Evolutionary conservation across 2,797 vertebrate species (phyloP).

Genomic region (Sebastes trivittatus): DNA sequence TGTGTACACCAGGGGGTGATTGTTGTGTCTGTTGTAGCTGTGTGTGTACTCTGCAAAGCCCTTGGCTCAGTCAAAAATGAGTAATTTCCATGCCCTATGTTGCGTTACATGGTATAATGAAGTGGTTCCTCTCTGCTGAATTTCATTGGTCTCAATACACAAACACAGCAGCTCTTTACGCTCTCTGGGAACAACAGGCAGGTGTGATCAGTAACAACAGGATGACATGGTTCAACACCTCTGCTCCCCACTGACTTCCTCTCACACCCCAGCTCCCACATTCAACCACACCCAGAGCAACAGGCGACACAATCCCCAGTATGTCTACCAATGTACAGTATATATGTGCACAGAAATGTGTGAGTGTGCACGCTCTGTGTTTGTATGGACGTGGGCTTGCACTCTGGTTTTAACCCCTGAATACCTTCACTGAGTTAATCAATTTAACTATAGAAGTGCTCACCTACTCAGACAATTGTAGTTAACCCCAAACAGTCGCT

Average conservation of each 20-base stretch:
- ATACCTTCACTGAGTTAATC: conserved; percentile 59
- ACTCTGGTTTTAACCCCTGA: conserved; percentile 46
- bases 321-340: conserved; percentile 5
- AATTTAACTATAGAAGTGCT: conserved; percentile 39
- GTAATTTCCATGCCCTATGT: conserved; percentile 28
- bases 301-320: conserved; percentile 7
- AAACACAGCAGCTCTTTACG: conserved; percentile 48
- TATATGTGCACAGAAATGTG: neutral
- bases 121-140: conserved; percentile 27
- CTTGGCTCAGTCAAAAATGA: neutral
- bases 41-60: neutral
- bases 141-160: conserved; percentile 33
- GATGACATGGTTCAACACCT: conserved; percentile 80
- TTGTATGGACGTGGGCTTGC: neutral
- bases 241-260: conserved; percentile 78
- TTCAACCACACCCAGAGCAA: conserved; percentile 61
- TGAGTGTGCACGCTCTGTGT: neutral
- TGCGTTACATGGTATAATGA: conserved; percentile 34
- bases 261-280: conserved; percentile 61
- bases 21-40: conserved; percentile 22
- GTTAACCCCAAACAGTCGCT: conserved; percentile 66
- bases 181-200: conserved; percentile 69
- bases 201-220: conserved; percentile 84
- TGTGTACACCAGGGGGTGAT: neutral
- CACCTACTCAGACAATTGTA: conserved; percentile 48